Evolutionary conservation across 2,113 vertebrate genomes (phyloP).

Genomic region (Mixornis gularis): DNA sequence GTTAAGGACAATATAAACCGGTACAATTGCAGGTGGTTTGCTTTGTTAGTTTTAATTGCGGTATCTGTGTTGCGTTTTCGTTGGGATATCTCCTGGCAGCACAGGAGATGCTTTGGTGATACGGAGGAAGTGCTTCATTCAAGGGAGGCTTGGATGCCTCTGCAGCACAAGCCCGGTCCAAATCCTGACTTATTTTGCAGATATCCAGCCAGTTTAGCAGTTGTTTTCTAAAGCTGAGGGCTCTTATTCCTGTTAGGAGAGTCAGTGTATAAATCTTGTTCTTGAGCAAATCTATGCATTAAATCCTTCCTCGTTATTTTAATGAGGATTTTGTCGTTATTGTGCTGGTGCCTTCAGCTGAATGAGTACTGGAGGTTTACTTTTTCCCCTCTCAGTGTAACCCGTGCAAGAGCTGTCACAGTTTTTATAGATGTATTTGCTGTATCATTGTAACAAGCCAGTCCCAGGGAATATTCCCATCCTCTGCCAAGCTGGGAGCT

Average conservation of each 20-base stretch:
- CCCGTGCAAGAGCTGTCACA: background rate
- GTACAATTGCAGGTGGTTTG: fast-evolving
- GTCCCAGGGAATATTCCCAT: fast-evolving
- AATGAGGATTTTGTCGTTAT: background rate
- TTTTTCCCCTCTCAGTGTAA: fast-evolving
- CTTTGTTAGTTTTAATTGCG: background rate
- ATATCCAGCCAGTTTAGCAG: background rate
- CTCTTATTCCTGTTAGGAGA: background rate
- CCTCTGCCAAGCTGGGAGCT: background rate
- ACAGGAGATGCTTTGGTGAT: background rate
- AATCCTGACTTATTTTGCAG: background rate
- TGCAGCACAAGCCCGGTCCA: background rate
- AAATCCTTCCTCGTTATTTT: background rate
- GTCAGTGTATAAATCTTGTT: fast-evolving
- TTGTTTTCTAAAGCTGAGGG: background rate
- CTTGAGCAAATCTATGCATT: background rate
- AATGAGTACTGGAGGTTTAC: background rate
- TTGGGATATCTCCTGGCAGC: background rate
- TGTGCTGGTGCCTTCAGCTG: background rate
- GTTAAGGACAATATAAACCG: background rate
- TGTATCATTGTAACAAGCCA: background rate
- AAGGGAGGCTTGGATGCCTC: background rate
- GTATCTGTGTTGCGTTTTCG: background rate
- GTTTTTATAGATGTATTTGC: background rate
- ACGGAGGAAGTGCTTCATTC: background rate